Evolutionary conservation across 2,888 invertebrate species (phyloP).

Genomic region (Seira musarum): DNA sequence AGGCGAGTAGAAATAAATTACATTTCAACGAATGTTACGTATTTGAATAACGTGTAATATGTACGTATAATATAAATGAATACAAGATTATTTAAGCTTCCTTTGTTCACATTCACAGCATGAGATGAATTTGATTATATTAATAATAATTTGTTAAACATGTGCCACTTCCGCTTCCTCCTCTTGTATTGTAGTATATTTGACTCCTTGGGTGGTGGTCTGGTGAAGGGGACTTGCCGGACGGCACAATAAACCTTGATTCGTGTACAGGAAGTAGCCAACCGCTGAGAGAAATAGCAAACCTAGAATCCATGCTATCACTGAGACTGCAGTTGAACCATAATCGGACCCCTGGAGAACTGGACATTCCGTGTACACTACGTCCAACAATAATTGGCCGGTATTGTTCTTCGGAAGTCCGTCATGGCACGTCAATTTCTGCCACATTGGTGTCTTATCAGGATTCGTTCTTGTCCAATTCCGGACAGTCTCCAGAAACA

Average conservation of each 20-base stretch:
- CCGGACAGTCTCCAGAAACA: constrained; percentile 79
- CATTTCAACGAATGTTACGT: too few species aligned
- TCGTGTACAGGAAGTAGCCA: constrained; percentile 77
- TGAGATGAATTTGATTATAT: too few species aligned
- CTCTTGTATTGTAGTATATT: constrained; percentile 81
- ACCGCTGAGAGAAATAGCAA: constrained; percentile 76
- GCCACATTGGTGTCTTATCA: constrained; percentile 73
- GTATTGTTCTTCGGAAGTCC: constrained; percentile 71
- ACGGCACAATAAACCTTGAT: constrained; percentile 76
- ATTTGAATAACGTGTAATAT: too few species aligned
- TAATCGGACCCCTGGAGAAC: constrained; percentile 69
- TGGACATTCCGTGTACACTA: constrained; percentile 69
- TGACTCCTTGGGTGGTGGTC: constrained; percentile 80
- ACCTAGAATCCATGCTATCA: constrained; percentile 76
- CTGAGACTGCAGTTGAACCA: constrained; percentile 72
- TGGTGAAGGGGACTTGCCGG: constrained; percentile 79
- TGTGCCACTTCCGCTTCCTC: constrained; percentile 74
- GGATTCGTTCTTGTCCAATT: constrained; percentile 63
- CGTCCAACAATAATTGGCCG: constrained; percentile 66
- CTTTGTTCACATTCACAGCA: too few species aligned
- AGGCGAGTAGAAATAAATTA: neutral
- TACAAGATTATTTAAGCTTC: too few species aligned
- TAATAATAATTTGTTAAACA: constrained; percentile 63
- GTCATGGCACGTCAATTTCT: constrained; percentile 75
- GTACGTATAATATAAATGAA: too few species aligned